Base-by-base conservation (phyloP, 2,113 vertebrate species). In the Gymnogyps californianus region DNA sequence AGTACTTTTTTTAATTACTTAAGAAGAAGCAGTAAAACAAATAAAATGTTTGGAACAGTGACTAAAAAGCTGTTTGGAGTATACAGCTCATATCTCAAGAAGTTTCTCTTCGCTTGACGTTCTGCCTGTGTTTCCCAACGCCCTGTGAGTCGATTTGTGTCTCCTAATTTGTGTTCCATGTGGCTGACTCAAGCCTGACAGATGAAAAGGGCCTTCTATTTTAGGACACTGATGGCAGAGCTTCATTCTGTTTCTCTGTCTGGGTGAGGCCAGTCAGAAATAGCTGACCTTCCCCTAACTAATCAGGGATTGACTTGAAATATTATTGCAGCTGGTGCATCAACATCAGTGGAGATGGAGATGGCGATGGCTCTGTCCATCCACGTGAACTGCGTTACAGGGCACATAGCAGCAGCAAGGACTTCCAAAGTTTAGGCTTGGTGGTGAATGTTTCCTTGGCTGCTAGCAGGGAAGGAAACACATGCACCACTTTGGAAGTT, bases 171-270 rank as follows among this genome's bases (percentile, higher is more conserved):
- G 87, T 96, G 83, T 94, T 83, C 74, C 93, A 97, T 97, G 98
- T 11, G 98, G 98, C 98, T 96, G 97, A 84, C 93, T 98, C 92
- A 96, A 98, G 89, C 26, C 87, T 79, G 92, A 97, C 97, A 98
- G 98, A 98, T 98, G 97, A 97, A 98, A 96, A 97, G 96, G 93
- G 79, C 87, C 66, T 95, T 98, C 98, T 99, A 99, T 99, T 99
- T 99, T 98, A 97, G 98, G 98, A 98, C 93, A 96, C 97, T 98
- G 98, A 99, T 98, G 98, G 98, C 98, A 98, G 91, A 98, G 92
- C 97, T 98, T 97, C 97, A 89, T 97, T 97, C 90, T 97, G 69
- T 91, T 96, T 93, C 95, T 85, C 97, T 89, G 70, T 36, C 95
- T 80, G 97, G 98, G 98, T 1, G 91, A 97, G 97, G 97, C 95